A percentile compares a stretch with the other conserved stretches of the same genome.
These are phyloP conservation scores for Eptatretus atami DNA, from an alignment of 2,797 vertebrate species.

Conservation along the genomic window DNA sequence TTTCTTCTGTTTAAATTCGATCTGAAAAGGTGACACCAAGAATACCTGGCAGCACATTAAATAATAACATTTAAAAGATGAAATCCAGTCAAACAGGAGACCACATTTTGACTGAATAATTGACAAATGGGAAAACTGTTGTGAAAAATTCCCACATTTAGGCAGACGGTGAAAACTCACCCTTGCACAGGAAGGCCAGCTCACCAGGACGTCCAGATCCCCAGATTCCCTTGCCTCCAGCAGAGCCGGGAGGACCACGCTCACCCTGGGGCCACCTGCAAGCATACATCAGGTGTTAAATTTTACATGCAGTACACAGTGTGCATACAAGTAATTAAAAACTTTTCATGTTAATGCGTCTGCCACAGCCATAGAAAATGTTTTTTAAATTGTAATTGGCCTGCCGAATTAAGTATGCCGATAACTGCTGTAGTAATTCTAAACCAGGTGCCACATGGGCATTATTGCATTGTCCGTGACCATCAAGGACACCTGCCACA, in stretches of 20 bases:
- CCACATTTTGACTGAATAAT: too few species aligned
- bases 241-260: slow-evolving; percentile 18
- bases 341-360: too few species aligned
- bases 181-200: slow-evolving; percentile 20
- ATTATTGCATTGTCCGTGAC: too few species aligned
- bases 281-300: background rate
- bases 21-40: slow-evolving; percentile 6
- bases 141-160: background rate
- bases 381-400: background rate
- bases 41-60: background rate
- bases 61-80: background rate
- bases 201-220: slow-evolving; percentile 22
- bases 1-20: too few species aligned
- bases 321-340: too few species aligned
- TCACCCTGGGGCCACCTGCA: slow-evolving; percentile 21
- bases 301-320: too few species aligned
- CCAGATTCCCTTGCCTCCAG: slow-evolving; percentile 20
- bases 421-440: too few species aligned
- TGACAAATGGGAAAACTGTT: too few species aligned
- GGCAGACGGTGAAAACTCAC: slow-evolving; percentile 12
- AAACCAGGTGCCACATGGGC: too few species aligned
- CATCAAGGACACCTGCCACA: too few species aligned
- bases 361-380: too few species aligned
- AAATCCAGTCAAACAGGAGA: background rate
- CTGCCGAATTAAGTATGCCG: background rate